A percentile compares a stretch with the other conserved stretches of the same genome.
These are phyloP conservation scores for Anthoscopus minutus DNA, from an alignment of 2,113 vertebrate genomes.

Conservation along the genomic window DNA sequence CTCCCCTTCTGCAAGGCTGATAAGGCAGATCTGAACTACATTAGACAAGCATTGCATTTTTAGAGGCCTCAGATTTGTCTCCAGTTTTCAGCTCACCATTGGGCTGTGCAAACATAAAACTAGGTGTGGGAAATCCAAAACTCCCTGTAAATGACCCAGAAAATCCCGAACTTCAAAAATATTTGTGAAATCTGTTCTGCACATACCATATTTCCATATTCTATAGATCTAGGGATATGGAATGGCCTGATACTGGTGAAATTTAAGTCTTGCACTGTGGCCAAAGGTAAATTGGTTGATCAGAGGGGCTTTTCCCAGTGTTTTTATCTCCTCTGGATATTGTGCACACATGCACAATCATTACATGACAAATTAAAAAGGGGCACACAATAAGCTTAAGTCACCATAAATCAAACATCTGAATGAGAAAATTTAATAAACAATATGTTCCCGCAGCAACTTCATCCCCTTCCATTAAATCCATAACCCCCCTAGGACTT, in stretches of 20 bases:
- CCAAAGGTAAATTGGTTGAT: background rate
- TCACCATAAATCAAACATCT: conserved; percentile 10
- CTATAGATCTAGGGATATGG: background rate
- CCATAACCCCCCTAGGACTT: background rate
- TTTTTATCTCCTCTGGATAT: background rate
- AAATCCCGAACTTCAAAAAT: background rate
- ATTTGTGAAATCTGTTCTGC: background rate
- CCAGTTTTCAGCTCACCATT: background rate
- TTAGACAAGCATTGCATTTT: background rate
- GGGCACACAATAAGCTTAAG: background rate
- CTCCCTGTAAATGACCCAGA: fast-evolving
- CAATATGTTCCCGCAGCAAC: background rate
- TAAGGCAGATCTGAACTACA: background rate
- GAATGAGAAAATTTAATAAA: conserved; percentile 28
- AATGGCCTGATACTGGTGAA: background rate
- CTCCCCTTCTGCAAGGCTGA: background rate
- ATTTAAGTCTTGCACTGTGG: background rate
- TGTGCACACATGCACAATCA: background rate
- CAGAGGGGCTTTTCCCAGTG: background rate
- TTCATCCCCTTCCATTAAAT: background rate
- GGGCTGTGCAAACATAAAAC: background rate
- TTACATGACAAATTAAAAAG: conserved; percentile 5
- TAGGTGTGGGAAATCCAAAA: background rate
- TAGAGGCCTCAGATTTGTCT: background rate
- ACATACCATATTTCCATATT: background rate